These are phyloP conservation scores for Limnothrissa miodon DNA, from an alignment of 2,113 vertebrate genomes.

Conservation along the genomic window DNA sequence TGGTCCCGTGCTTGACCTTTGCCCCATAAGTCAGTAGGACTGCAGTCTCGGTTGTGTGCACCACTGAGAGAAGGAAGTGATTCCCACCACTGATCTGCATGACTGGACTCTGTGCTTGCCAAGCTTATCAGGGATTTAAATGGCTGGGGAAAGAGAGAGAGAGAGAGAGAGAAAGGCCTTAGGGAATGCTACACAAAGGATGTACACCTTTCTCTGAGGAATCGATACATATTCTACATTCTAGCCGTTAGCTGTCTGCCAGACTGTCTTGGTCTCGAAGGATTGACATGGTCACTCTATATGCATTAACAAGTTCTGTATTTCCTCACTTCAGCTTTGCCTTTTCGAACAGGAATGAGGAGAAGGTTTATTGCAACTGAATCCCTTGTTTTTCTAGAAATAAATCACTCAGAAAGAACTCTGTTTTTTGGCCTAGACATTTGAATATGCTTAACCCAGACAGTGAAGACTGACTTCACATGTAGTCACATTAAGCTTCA, in stretches of 20 bases:
- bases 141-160: conserved; percentile 7
- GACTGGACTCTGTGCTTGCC: conserved; percentile 14
- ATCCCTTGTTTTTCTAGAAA: neutral
- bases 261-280: neutral
- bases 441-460: neutral
- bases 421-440: neutral
- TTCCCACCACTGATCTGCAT: conserved; percentile 36
- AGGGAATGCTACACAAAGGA: conserved; percentile 31
- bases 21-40: conserved; percentile 25
- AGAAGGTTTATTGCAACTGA: neutral
- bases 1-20: conserved; percentile 48
- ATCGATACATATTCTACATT: conserved; percentile 48
- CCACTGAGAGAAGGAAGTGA: conserved; percentile 18
- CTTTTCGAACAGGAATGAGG: neutral
- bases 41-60: conserved; percentile 28
- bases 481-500: neutral
- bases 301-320: neutral
- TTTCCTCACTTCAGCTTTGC: neutral
- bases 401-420: neutral
- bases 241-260: conserved; percentile 4
- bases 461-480: neutral
- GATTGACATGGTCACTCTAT: neutral
- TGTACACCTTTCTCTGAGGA: conserved; percentile 29
- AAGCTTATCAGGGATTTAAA: conserved; percentile 39
- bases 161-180: neutral